Percentiles rank a stretch among this genome's conserved stretches.
Evolutionary conservation across 1,140 invertebrate species (phyloP).

Genomic region (Diabrotica undecimpunctata): DNA sequence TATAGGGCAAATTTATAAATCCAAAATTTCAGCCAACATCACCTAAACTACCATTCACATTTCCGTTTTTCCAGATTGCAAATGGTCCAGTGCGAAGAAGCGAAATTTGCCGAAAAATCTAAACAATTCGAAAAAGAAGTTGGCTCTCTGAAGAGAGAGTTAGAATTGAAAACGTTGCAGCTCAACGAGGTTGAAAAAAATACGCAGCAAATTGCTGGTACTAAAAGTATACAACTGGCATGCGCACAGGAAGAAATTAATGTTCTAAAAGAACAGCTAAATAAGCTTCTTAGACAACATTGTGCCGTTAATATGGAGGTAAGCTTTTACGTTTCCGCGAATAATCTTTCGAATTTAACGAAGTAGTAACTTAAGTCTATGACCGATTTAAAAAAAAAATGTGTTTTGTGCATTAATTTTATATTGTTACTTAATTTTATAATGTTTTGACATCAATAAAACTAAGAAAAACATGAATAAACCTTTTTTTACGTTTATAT

Average conservation of each 20-base stretch:
- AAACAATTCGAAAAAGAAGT: conserved; percentile 26
- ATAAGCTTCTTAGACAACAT: conserved; percentile 29
- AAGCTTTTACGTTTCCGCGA: conserved; percentile 9
- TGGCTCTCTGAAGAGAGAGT: conserved; percentile 19
- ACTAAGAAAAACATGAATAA: too few species aligned
- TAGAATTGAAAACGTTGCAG: conserved; percentile 27
- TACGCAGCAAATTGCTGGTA: conserved; percentile 26
- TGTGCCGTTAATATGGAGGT: conserved; percentile 32
- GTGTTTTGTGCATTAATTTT: too few species aligned
- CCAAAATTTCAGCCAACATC: background rate
- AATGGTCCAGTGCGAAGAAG: conserved; percentile 6
- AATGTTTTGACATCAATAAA: too few species aligned
- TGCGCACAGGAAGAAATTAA: conserved; percentile 37
- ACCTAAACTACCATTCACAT: background rate
- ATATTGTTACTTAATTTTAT: too few species aligned
- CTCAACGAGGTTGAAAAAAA: conserved; percentile 25
- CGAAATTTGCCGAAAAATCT: conserved; percentile 10
- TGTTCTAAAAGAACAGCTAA: conserved; percentile 36
- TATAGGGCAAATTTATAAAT: too few species aligned
- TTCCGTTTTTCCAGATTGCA: background rate
- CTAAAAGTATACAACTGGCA: conserved; percentile 28
- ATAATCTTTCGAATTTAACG: too few species aligned
- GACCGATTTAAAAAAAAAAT: too few species aligned
- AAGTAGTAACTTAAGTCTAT: too few species aligned
- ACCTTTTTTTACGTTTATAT: too few species aligned